Base-by-base conservation (phyloP, 1,140 invertebrate genomes). In the Ceratoteleas bidentatus region DNA sequence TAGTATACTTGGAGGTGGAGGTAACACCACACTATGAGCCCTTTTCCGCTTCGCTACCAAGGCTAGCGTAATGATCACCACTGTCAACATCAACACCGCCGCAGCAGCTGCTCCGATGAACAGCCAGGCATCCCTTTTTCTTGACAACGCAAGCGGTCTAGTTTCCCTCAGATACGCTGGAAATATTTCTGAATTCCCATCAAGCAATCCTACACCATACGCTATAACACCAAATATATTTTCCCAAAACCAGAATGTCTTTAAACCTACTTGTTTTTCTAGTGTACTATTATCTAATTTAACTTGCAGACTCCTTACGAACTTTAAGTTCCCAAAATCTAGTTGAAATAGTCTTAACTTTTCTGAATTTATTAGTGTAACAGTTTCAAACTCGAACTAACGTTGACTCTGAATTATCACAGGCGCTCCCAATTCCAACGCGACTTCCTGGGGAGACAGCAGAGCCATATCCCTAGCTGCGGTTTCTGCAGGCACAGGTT, bases 321-420 rank as follows among this genome's bases (percentile, higher is more conserved):
- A 24, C 24, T 24, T 24, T 24, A 24, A 24, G 24, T 4, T 24
- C 4, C 24, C 24, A 24, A 24, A 24, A 40, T 40, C 36, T 40
- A 40, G 36, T 40, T 40, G 24, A 24, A 24, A 24, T 24, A 24
- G 24, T 24, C 24, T 24, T 24, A 24, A 1, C 1, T 24, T 24
- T 24, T 24, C 24, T 2, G 24, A 24, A 24, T 24, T 24, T 24
- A 40, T 40, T 40, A 9, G 2, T 40, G 6, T 3, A 24, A 24
- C 24, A n/a, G n/a, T n/a, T n/a, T n/a, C n/a, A 24, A 24, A 40
- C 36, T 40, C 0, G 36, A 40, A 40, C 93, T 94, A 92, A 97
- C 96, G 96, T 92, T 96, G 95, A 57, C 96, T 96, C 90, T 96
- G 96, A 69, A 96, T 95, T 11, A 95, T 93, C n/a, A 96, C 94